phyloP scores from a whole-genome alignment of 2,113 vertebrate genomes.

The Phyllostomus hastatus region DNA sequence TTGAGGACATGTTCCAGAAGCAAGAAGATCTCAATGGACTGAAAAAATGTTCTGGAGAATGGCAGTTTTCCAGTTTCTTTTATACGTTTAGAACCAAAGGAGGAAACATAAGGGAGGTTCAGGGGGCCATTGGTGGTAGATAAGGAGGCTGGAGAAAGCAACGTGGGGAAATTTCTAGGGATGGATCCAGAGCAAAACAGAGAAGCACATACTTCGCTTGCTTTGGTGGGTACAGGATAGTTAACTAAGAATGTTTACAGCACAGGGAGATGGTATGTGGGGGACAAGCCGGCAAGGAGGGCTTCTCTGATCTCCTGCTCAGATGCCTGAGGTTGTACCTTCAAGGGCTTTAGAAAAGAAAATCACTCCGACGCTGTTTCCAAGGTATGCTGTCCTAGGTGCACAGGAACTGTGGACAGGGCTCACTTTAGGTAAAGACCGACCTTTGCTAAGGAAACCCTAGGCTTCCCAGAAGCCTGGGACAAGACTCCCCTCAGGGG shows the following conservation, averaged over 20 bases:
- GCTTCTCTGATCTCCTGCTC: neutral
- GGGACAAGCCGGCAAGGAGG: neutral
- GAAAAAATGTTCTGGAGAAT: neutral
- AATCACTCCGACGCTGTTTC: neutral
- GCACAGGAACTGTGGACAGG: neutral
- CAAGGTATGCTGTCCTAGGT: neutral
- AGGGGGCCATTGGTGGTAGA: neutral
- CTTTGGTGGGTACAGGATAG: neutral
- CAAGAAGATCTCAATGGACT: neutral
- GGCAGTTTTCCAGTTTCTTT: neutral
- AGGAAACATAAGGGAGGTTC: neutral
- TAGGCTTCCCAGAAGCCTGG: neutral
- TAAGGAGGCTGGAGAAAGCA: neutral
- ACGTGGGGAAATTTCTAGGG: neutral
- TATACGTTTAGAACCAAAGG: neutral
- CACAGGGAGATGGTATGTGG: neutral
- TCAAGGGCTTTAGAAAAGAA: neutral
- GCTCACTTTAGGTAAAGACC: neutral
- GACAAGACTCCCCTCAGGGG: neutral
- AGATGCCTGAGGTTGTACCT: neutral
- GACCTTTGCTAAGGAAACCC: neutral
- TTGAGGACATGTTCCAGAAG: neutral
- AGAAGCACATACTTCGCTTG: neutral
- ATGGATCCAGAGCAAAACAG: neutral
- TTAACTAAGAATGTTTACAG: neutral